Conservation (phyloP, 2,113 vertebrate species). For the Ursus arctos region DNA sequence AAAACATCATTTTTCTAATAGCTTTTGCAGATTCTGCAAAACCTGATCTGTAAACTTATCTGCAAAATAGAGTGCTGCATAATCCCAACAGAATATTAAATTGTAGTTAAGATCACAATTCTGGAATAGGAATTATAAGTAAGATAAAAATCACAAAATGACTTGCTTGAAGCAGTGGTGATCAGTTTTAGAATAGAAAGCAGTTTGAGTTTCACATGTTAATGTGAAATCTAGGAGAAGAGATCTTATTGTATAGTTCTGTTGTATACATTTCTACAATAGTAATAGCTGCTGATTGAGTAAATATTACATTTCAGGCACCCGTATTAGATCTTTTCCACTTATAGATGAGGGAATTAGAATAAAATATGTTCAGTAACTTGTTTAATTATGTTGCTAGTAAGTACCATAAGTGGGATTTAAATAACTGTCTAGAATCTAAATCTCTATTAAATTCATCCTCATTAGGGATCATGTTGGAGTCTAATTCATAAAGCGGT, state of each 20-base stretch:
- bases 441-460: neutral
- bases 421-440: neutral
- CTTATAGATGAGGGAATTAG: neutral
- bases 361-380: neutral
- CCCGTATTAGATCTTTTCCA: neutral
- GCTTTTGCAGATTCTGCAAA: neutral
- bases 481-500: neutral
- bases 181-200: neutral
- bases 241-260: neutral
- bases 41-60: neutral
- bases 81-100: neutral
- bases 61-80: neutral
- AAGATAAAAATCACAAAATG: neutral
- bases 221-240: neutral
- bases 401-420: neutral
- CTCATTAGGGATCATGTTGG: neutral
- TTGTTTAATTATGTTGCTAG: neutral
- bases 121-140: constrained; percentile 7
- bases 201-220: neutral
- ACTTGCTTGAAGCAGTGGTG: neutral
- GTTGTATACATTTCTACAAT: neutral
- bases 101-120: neutral
- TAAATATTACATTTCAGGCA: neutral
- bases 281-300: neutral
- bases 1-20: neutral